Evolutionary conservation across 2,888 invertebrate genomes (phyloP), one percentile per base, ranked within the genome.

Genomic region (Eilema depressum): DNA sequence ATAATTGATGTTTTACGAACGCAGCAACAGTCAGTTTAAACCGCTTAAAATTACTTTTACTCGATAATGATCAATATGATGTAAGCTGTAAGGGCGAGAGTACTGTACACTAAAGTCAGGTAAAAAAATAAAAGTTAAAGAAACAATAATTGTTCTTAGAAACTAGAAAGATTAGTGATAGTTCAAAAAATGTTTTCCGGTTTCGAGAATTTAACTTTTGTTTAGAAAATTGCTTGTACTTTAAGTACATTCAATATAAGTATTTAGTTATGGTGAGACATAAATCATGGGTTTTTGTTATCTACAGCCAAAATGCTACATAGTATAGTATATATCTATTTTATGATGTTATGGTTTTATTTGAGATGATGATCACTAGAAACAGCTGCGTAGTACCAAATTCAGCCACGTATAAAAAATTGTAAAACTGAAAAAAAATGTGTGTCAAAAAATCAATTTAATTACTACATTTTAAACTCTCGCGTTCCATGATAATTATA

Each of bases 1-100:
- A 80, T 79, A 80, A 82, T 71, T 71, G 63, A 69, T 63, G 20
- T 74, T 73, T 63, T 68, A 73, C 69, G 75, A 68, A 79, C 37
- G 60, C 66, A n/a, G 47, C 25, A 23, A 57, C 63, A 53, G 17
- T 47, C 37, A 8, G 26, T 63, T n/a, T 47, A 63, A 65, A 53
- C 17, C 30, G 56, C 5, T 59, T 28, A 28, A 20, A 17, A 14
- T 3, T 53, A 26, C 20, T 56, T 63, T 47, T 60, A 72, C 56
- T 30, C 72, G 20, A 80, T 73, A 75, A 60, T 73, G 56, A 71
- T 23, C 73, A 68, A 66, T 75, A 74, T 23, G 1, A 0, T 1
- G 1, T 7, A 10, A 0, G 0, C 0, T 0, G 0, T 76, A 79
- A 73, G 66, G 71, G 14, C 62, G 61, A 74, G 57, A 76, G 71